Conservation (phyloP, 1,140 invertebrate species). For the Rhysida immarginata region DNA sequence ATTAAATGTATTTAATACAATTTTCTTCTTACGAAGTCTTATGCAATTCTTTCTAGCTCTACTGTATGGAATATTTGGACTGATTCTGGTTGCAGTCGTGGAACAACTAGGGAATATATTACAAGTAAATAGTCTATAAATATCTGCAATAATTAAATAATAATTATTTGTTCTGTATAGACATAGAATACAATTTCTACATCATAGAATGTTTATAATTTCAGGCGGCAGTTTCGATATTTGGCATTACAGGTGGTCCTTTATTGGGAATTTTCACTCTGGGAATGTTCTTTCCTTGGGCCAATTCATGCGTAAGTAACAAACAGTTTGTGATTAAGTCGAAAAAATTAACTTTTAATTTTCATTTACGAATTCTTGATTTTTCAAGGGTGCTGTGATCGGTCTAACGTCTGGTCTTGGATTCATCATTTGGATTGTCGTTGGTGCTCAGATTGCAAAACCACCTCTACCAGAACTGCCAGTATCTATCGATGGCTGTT, state of each 20-base stretch:
- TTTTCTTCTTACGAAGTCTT: too few relatives aligned
- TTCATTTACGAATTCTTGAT: not conserved
- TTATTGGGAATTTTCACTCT: slow-evolving; percentile 18
- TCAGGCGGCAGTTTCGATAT: slow-evolving; percentile 7
- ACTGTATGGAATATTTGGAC: too few relatives aligned
- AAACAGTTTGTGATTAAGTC: not conserved
- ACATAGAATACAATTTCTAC: too few relatives aligned
- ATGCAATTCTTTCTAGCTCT: too few relatives aligned
- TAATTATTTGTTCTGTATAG: too few relatives aligned
- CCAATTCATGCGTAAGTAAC: slow-evolving; percentile 11
- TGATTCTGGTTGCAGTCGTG: too few relatives aligned
- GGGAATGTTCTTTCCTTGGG: slow-evolving; percentile 19
- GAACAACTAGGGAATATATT: too few relatives aligned
- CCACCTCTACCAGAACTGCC: not conserved
- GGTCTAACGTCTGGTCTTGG: not conserved
- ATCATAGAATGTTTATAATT: too few relatives aligned
- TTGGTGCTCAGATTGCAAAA: slow-evolving; percentile 1
- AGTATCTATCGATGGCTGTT: not conserved
- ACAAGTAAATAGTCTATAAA: too few relatives aligned
- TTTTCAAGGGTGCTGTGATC: slow-evolving; percentile 6
- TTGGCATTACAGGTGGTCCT: slow-evolving; percentile 19
- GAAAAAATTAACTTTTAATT: not conserved
- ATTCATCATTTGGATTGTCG: not conserved
- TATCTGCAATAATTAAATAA: too few relatives aligned
- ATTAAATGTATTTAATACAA: too few relatives aligned